Evolutionary conservation across 2,888 invertebrate genomes (phyloP), one percentile per base, ranked within the genome.

Genomic region (Aplocera efformata): DNA sequence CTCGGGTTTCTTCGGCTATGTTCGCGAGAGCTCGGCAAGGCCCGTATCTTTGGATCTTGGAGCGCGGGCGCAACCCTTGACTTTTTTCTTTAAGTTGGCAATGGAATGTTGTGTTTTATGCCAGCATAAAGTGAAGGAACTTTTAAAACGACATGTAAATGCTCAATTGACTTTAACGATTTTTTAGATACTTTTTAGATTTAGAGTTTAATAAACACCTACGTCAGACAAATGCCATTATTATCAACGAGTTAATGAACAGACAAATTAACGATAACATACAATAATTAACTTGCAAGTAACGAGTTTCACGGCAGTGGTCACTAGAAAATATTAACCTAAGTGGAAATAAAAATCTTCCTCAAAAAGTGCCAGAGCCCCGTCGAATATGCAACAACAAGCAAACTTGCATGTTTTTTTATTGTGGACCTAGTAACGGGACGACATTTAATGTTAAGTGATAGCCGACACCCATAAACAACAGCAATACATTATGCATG

Each of bases 41-140:
- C 53, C 60, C 71, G 75, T 84, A 83, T 83, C 83, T 76, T 50
- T 58, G 51, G 59, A 84, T 83, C 82, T 72, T 53, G 62, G 55
- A 66, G 66, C 71, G 74, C 79, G 58, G 48, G 72, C 81, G 81
- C 83, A 82, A 73, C 77, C 76, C 76, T 62, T 57, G 56, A 42
- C 58, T 54, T 52, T 48, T 52, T 48, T 53, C 52, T 51, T 58
- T 40, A 53, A 41, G 37, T 56, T 53, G 33, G 37, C 50, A 42
- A 37, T 47, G 60, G 70, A 65, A 69, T 70, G 64, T 58, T 46
- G 50, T 40, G 38, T 36, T 39, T 38, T 49, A 33, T 40, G 42
- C 40, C 28, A 42, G 32, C 37, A 40, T 27, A 30, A 48, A 47
- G 30, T 25, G 37, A 28, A 28, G 7, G 23, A 24, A 10, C 9